These are phyloP conservation scores for Sycophila sp. DNA, from an alignment of 1,140 invertebrate genomes.

Conservation along the genomic window DNA sequence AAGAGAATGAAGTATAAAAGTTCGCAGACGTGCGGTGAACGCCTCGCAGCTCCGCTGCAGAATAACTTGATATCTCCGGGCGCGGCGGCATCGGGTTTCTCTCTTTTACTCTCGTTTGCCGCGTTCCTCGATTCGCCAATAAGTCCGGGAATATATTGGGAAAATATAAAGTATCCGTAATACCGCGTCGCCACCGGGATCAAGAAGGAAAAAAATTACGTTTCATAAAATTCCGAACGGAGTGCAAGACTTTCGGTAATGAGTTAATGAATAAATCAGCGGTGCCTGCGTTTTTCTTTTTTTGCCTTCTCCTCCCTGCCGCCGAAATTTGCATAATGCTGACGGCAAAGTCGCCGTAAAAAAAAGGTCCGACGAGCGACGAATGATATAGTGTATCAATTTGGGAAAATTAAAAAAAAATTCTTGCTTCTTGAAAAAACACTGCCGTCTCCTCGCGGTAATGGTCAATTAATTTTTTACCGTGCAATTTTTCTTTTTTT, in stretches of 20 bases:
- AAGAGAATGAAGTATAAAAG: conserved; percentile 51
- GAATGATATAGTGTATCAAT: too few relatives aligned
- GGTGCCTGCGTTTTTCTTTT: conserved; percentile 10
- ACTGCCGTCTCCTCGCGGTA: too few relatives aligned
- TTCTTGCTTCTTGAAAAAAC: too few relatives aligned
- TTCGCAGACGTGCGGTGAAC: conserved; percentile 45
- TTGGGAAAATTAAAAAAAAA: too few relatives aligned
- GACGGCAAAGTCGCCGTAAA: neutral
- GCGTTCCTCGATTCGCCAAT: conserved; percentile 20
- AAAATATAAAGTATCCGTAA: conserved; percentile 33
- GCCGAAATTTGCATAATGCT: conserved; percentile 26
- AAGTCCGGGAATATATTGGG: conserved; percentile 28
- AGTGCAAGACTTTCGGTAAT: conserved; percentile 20
- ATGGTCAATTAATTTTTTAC: too few relatives aligned
- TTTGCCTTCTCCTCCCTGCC: neutral
- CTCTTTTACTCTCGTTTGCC: too few relatives aligned
- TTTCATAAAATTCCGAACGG: neutral
- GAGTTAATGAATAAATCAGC: conserved; percentile 35
- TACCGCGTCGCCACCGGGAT: neutral
- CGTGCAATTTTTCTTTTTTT: too few relatives aligned
- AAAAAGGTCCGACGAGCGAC: too few relatives aligned
- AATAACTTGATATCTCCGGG: conserved; percentile 55
- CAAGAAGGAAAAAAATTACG: neutral
- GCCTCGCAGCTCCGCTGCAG: conserved; percentile 14
- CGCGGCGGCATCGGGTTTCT: conserved; percentile 39